These are phyloP conservation scores for Sisor rabdophorus DNA, from an alignment of 2,113 vertebrate genomes.

Conservation along the genomic window DNA sequence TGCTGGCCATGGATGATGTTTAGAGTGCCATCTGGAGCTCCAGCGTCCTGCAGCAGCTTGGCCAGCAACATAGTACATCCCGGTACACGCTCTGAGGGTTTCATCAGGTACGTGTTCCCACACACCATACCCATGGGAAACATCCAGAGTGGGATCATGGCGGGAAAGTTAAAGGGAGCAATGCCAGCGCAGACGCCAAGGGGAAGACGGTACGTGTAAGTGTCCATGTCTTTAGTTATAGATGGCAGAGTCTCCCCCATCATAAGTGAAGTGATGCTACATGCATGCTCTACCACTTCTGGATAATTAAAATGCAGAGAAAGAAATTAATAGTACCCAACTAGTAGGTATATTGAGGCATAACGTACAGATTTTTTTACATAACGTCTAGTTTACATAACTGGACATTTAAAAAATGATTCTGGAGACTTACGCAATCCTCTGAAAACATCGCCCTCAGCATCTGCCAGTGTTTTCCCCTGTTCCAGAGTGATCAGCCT, in stretches of 20 bases:
- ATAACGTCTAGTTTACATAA: neutral
- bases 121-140: constrained; percentile 95
- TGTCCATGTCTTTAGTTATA: constrained; percentile 98
- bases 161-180: constrained; percentile 94
- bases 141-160: constrained; percentile 99
- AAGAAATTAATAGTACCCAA: neutral
- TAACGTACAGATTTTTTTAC: too few relatives aligned
- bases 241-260: constrained; percentile 93
- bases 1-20: constrained; percentile 95
- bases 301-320: constrained; percentile 25
- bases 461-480: constrained; percentile 94
- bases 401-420: constrained; percentile 25
- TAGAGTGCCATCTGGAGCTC: constrained; percentile 86
- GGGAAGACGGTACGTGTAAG: constrained; percentile 87
- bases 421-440: constrained; percentile 86
- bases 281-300: constrained; percentile 97
- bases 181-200: constrained; percentile 92
- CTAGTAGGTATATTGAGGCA: too few relatives aligned
- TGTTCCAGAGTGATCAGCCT: constrained; percentile 89
- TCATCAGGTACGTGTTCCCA: constrained; percentile 94
- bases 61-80: constrained; percentile 88
- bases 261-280: constrained; percentile 93
- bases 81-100: constrained; percentile 92
- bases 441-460: constrained; percentile 96
- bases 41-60: constrained; percentile 88